These are phyloP conservation scores for Bombus pascuorum DNA, from an alignment of 1,140 invertebrate species.

Conservation along the genomic window DNA sequence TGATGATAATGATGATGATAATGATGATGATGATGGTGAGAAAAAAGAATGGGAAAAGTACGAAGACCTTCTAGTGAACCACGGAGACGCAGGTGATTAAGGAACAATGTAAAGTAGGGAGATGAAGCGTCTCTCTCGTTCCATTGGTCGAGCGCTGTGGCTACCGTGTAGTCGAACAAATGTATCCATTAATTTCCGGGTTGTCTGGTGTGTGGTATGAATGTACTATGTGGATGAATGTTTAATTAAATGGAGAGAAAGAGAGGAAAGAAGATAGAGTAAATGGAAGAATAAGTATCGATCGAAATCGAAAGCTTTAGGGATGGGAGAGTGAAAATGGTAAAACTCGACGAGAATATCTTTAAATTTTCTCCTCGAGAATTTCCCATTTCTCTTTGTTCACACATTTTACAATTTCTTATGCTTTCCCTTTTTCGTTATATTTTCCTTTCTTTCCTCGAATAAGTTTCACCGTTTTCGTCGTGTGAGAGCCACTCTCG, in stretches of 20 bases:
- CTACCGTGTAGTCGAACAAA: slow-evolving; percentile 71
- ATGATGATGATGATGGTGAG: background rate
- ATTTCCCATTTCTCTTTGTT: background rate
- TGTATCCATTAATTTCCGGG: slow-evolving; percentile 57
- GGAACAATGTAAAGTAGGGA: slow-evolving; percentile 52
- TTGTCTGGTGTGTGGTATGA: slow-evolving; percentile 24
- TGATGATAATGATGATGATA: background rate
- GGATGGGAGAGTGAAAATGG: background rate
- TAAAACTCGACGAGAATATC: background rate
- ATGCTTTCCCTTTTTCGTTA: background rate
- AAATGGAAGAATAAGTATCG: slow-evolving; percentile 20
- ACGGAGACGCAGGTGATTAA: slow-evolving; percentile 53
- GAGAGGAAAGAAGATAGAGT: slow-evolving; percentile 20
- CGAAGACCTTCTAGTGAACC: slow-evolving; percentile 52
- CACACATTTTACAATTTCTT: background rate
- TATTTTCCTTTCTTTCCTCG: slow-evolving; percentile 8
- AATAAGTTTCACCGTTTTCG: background rate
- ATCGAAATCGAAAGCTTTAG: slow-evolving; percentile 35
- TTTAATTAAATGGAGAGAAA: slow-evolving; percentile 43
- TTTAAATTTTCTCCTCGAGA: background rate
- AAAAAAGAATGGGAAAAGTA: background rate
- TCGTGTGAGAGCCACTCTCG: slow-evolving; percentile 18
- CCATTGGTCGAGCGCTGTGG: slow-evolving; percentile 69
- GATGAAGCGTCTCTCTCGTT: slow-evolving; percentile 67
- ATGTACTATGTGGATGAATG: slow-evolving; percentile 8